These are phyloP conservation scores for Druon quercuslanigerum DNA, from an alignment of 1,140 invertebrate species.

Conservation along the genomic window DNA sequence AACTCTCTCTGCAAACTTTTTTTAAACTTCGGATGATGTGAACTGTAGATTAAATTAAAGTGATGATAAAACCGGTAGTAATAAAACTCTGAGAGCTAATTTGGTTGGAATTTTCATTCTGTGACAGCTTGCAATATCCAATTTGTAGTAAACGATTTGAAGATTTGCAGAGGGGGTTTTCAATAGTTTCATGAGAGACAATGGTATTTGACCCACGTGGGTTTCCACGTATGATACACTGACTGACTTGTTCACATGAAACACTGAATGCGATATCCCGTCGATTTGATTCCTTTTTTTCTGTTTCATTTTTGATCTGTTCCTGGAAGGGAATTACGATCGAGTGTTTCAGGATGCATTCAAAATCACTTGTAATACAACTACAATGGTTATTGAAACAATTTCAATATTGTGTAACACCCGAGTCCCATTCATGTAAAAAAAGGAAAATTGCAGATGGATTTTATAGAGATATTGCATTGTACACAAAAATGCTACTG, in stretches of 20 bases:
- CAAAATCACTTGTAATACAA: conserved; percentile 32
- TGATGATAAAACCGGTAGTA: too few species aligned
- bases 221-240: conserved; percentile 24
- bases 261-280: conserved; percentile 42
- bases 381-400: background rate
- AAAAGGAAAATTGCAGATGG: background rate
- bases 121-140: too few species aligned
- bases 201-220: background rate
- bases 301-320: conserved; percentile 28
- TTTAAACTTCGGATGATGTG: too few species aligned
- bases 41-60: too few species aligned
- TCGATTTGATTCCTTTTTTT: conserved; percentile 44
- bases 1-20: too few species aligned
- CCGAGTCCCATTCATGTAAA: background rate
- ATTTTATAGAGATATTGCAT: background rate
- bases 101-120: too few species aligned
- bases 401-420: background rate
- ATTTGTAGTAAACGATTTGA: background rate
- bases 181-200: background rate
- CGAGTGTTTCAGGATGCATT: conserved; percentile 51
- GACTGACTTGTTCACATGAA: conserved; percentile 46
- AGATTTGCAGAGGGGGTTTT: background rate
- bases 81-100: too few species aligned
- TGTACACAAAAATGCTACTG: too few species aligned
- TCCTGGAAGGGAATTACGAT: conserved; percentile 50